Evolutionary conservation across 2,888 invertebrate species (phyloP).

Genomic region (Augochlorella aurata): DNA sequence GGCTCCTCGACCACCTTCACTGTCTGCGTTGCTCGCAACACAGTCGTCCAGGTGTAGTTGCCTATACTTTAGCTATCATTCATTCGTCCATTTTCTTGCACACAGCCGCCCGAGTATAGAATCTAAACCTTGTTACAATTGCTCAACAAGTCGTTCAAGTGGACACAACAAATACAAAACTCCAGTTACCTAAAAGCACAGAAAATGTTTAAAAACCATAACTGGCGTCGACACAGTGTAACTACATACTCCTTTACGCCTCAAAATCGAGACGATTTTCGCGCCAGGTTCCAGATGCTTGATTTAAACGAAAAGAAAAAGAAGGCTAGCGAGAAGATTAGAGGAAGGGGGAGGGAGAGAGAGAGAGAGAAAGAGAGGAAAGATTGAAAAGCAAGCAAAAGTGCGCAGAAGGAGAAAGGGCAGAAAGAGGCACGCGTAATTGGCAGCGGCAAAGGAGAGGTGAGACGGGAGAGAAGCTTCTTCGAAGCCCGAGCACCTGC

Average conservation of each 20-base stretch:
- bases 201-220: too few species aligned
- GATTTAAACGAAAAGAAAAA: neutral
- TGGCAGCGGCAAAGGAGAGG: constrained; percentile 65
- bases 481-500: constrained; percentile 74
- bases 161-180: too few species aligned
- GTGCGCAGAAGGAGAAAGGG: constrained; percentile 57
- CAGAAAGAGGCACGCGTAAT: constrained; percentile 77
- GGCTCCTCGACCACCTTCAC: neutral
- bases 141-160: too few species aligned
- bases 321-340: neutral
- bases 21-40: neutral
- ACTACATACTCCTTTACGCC: neutral
- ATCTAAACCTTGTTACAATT: neutral
- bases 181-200: too few species aligned
- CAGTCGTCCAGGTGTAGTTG: neutral
- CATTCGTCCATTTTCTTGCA: neutral
- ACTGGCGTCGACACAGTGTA: too few species aligned
- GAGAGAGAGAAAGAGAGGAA: constrained; percentile 18
- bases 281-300: constrained; percentile 3
- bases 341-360: neutral
- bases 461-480: constrained; percentile 67
- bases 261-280: neutral
- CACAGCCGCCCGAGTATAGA: neutral
- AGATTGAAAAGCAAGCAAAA: neutral
- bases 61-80: neutral